Evolutionary conservation across 2,888 invertebrate genomes (phyloP).

Genomic region (Cheilosia vulpina): DNA sequence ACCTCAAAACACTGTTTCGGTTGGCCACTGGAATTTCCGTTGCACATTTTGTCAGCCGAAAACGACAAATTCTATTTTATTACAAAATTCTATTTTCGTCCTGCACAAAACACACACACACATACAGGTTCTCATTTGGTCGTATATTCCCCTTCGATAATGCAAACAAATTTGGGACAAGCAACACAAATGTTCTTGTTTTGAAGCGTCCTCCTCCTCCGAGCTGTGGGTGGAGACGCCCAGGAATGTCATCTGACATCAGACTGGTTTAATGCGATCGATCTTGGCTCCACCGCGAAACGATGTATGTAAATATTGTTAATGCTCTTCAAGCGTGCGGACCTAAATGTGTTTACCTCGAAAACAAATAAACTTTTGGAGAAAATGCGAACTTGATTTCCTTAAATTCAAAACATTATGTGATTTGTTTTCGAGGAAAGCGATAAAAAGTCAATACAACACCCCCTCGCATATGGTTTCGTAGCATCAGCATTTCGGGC

Average conservation of each 20-base stretch:
- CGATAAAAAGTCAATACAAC: constrained; percentile 6
- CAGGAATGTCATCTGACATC: constrained; percentile 22
- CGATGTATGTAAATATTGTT: constrained; percentile 27
- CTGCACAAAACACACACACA: neutral
- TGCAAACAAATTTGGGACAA: constrained; percentile 40
- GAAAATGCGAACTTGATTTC: constrained; percentile 31
- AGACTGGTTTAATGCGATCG: constrained; percentile 14
- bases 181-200: constrained; percentile 16
- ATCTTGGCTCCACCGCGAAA: constrained; percentile 1
- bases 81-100: constrained; percentile 39
- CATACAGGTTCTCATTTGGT: no score
- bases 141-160: neutral
- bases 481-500: neutral
- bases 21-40: constrained; percentile 45
- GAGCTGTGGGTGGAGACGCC: neutral
- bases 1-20: constrained; percentile 39
- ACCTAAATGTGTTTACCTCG: constrained; percentile 22
- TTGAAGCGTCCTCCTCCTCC: neutral
- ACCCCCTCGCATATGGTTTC: constrained; percentile 7
- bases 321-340: constrained; percentile 10
- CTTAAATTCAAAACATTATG: constrained; percentile 7
- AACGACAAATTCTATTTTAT: constrained; percentile 46
- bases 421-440: constrained; percentile 13
- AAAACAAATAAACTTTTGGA: constrained; percentile 31
- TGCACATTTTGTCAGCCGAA: constrained; percentile 38